Evolutionary conservation across 2,797 vertebrate species (phyloP), one percentile per base, ranked within the genome.

Genomic region (Kryptopterus vitreolus): DNA sequence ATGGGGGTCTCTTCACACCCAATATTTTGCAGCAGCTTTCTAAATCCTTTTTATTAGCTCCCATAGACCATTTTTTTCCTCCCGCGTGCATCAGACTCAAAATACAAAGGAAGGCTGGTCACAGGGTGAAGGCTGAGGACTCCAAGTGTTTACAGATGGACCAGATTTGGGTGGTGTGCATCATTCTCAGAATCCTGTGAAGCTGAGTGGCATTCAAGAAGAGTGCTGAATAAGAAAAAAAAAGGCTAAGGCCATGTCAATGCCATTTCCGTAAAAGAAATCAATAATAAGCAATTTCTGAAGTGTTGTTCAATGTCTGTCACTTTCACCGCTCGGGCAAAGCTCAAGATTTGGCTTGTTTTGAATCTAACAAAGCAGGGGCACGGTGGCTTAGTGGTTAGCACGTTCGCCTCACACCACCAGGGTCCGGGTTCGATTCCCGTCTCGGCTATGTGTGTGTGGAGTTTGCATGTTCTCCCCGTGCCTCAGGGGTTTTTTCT

Each of bases 1-100:
- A 78, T 80, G 59, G 59, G 55, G 3, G 16, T n/a, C 55, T 84
- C 76, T 84, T 81, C 80, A 57, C 71, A 76, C 75, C 50, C 82
- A 46, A 26, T 46, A 77, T 81, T 77, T 80, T 78, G 57, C 69
- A 80, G 52, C 69, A 78, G 70, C 69, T 63, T 59, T 48, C 46
- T 12, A 7, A 46, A 50, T 46, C 50, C 2, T 63, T 80, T 76
- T 76, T 38, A 50, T 57, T 53, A 61, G 69, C 31, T 68, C 46
- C 68, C 74, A 59, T 66, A 9, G 31, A 3, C 26, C n/a, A n/a
- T n/a, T n/a, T 63, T 63, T 63, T 11, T 22, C 3, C 3, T 2
- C 58, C 16, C 38, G 10, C n/a, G 62, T 46, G 62, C 53, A 69
- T 57, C 33, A 69, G 53, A 76, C 52, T 20, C 53, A 81, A 59